These are phyloP conservation scores for Sebastes kiyomatsui DNA, from an alignment of 2,797 vertebrate species.

Conservation along the genomic window DNA sequence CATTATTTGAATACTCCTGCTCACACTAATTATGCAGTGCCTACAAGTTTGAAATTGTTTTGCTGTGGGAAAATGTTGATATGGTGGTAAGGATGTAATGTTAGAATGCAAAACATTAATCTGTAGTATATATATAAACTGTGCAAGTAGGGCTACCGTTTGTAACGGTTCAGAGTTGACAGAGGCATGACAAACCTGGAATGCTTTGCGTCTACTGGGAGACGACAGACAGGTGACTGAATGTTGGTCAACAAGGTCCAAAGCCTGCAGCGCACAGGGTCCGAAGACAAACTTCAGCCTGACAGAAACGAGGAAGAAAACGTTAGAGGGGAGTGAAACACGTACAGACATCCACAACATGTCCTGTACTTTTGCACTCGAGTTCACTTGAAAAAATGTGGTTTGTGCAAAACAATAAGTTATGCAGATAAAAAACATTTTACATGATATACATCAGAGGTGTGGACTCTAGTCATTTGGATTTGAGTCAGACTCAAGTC, in stretches of 20 bases:
- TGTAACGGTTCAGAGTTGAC: neutral
- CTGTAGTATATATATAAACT: neutral
- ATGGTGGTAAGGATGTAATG: neutral
- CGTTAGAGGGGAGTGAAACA: neutral
- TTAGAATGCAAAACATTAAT: neutral
- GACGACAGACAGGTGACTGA: slow-evolving; percentile 87
- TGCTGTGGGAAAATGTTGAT: neutral
- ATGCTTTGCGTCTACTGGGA: slow-evolving; percentile 89
- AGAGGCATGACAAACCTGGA: slow-evolving; percentile 83
- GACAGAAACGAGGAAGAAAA: slow-evolving; percentile 26
- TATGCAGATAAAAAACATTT: neutral
- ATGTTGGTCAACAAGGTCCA: slow-evolving; percentile 91
- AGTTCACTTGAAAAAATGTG: neutral
- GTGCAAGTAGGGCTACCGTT: neutral
- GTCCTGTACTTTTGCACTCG: neutral
- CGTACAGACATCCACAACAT: neutral
- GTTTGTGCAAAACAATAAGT: neutral
- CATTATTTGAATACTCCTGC: neutral
- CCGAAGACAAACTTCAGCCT: slow-evolving; percentile 95
- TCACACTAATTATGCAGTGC: neutral
- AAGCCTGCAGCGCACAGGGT: slow-evolving; percentile 86
- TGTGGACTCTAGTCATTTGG: neutral
- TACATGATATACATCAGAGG: neutral
- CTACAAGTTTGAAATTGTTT: neutral
- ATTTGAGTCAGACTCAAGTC: neutral